Conservation (phyloP, 2,888 invertebrate genomes). For the Brachyopa scutellaris region DNA sequence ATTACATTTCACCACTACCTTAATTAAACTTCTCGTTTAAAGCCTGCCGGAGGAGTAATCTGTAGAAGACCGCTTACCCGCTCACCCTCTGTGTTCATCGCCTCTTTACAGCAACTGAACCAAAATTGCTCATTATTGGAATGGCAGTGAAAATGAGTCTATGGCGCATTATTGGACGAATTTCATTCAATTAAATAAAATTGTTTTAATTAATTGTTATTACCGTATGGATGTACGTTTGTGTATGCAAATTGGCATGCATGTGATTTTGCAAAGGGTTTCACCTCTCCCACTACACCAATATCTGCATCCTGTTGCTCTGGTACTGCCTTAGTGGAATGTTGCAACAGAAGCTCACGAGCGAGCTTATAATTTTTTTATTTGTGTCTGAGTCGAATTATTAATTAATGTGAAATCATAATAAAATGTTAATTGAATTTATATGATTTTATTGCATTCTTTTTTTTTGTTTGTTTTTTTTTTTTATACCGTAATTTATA, state of each 20-base stretch:
- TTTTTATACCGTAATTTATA: neutral
- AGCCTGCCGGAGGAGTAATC: constrained; percentile 19
- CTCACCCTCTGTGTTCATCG: neutral
- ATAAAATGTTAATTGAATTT: constrained; percentile 60
- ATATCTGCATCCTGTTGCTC: constrained; percentile 57
- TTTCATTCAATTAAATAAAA: constrained; percentile 73
- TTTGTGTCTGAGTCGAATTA: constrained; percentile 50
- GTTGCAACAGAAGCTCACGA: constrained; percentile 16
- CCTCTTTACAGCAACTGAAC: constrained; percentile 58
- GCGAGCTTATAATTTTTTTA: neutral
- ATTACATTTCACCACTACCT: constrained; percentile 58
- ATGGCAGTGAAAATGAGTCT: constrained; percentile 70
- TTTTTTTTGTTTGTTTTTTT: neutral
- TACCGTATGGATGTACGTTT: constrained; percentile 47
- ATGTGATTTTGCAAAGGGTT: constrained; percentile 64
- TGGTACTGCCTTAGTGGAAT: constrained; percentile 4
- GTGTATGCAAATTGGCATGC: no score
- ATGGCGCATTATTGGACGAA: constrained; percentile 69
- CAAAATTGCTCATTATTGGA: constrained; percentile 68
- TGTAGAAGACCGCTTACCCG: neutral
- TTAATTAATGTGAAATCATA: constrained; percentile 59
- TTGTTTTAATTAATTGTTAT: constrained; percentile 73
- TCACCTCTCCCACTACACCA: constrained; percentile 15
- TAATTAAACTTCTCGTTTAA: constrained; percentile 62
- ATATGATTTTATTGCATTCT: constrained; percentile 40